These are phyloP conservation scores for Pangasius mekongensis DNA, from an alignment of 2,797 vertebrate genomes.

Conservation along the genomic window DNA sequence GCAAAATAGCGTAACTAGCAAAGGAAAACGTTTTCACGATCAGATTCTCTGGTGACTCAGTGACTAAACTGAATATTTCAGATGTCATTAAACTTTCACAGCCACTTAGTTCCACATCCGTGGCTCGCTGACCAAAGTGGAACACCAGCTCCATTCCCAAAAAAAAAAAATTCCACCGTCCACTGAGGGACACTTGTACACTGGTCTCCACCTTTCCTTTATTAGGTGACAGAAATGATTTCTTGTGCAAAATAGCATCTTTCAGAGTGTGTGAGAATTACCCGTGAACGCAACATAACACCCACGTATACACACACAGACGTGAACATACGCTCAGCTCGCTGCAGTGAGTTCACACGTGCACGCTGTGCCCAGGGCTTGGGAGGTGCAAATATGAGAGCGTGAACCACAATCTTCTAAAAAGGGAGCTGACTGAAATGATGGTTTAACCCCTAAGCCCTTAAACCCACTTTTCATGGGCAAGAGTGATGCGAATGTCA, in stretches of 20 bases:
- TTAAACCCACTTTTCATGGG: conserved; percentile 55
- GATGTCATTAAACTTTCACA: conserved; percentile 76
- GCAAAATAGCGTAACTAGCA: not conserved
- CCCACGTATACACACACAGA: conserved; percentile 20
- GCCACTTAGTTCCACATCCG: conserved; percentile 66
- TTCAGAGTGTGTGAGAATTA: not conserved
- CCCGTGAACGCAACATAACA: not conserved
- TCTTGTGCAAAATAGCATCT: not conserved
- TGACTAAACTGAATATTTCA: conserved; percentile 44
- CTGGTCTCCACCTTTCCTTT: not conserved
- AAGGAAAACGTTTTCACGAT: not conserved
- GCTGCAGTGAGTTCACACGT: not conserved
- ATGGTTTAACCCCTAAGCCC: conserved; percentile 26
- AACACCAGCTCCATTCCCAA: conserved; percentile 59
- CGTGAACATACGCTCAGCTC: conserved; percentile 3
- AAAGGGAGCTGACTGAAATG: conserved; percentile 56
- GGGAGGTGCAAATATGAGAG: conserved; percentile 69
- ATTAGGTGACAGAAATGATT: not conserved
- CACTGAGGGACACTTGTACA: not conserved
- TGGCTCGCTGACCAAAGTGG: conserved; percentile 59
- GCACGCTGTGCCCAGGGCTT: conserved; percentile 44
- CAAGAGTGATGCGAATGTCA: not conserved
- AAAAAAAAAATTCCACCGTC: not conserved
- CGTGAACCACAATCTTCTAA: conserved; percentile 63
- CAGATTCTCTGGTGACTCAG: not conserved